phyloP scores from a whole-genome alignment of 2,797 vertebrate species.

The Alca torda region DNA sequence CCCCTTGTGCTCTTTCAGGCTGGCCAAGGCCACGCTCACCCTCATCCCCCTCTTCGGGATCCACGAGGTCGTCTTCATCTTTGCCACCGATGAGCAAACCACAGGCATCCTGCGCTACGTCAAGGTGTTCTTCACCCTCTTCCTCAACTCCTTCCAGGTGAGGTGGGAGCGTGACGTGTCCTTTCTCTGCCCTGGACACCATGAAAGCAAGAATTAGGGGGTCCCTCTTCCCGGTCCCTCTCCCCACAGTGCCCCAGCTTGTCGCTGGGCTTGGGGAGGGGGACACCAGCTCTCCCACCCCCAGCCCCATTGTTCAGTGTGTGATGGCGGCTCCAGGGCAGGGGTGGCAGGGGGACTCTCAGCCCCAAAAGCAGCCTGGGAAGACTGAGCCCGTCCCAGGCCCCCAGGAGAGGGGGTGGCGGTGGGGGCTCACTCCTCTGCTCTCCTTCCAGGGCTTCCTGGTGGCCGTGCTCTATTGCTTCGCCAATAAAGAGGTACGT shows the following conservation, averaged over 20 bases:
- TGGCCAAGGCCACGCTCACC: conserved; percentile 85
- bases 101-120: conserved; percentile 79
- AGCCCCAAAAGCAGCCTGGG: neutral
- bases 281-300: accelerated
- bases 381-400: neutral
- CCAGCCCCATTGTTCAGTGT: accelerated
- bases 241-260: neutral
- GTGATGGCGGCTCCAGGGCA: neutral
- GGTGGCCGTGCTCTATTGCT: conserved; percentile 86
- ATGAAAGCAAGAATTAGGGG: neutral
- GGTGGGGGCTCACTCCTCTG: neutral
- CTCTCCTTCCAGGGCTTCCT: conserved; percentile 79
- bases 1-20: conserved; percentile 42
- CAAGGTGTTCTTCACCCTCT: conserved; percentile 85
- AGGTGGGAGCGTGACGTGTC: accelerated
- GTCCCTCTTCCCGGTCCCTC: neutral
- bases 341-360: neutral
- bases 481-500: conserved; percentile 85
- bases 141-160: conserved; percentile 87
- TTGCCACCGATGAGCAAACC: conserved; percentile 84
- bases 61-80: conserved; percentile 85
- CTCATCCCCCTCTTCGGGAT: conserved; percentile 86
- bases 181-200: neutral
- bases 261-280: neutral
- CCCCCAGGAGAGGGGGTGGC: neutral